Conservation (phyloP, 2,888 invertebrate species). For the Miltochrista miniata region DNA sequence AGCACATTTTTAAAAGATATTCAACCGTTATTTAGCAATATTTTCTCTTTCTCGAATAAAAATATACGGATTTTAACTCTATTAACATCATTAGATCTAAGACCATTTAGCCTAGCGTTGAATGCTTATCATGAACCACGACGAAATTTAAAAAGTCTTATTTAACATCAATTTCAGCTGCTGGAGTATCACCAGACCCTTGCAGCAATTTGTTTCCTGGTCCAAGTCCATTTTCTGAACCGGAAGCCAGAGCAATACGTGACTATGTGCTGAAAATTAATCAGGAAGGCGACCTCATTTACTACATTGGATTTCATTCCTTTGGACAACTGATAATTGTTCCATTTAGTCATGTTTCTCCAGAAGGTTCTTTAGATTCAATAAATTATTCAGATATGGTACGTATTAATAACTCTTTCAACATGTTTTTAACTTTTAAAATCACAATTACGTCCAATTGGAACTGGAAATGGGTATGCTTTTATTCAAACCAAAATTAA, state of each 20-base stretch:
- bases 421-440: too few species aligned
- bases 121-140: too few species aligned
- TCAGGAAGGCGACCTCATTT: slow-evolving; percentile 52
- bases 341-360: slow-evolving; percentile 72
- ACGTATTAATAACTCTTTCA: slow-evolving; percentile 18
- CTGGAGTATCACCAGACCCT: slow-evolving; percentile 65
- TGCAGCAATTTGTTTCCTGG: slow-evolving; percentile 83
- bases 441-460: too few species aligned
- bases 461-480: too few species aligned
- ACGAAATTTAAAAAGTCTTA: too few species aligned
- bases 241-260: slow-evolving; percentile 72
- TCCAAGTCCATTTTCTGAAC: slow-evolving; percentile 78
- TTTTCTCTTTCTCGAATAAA: too few species aligned
- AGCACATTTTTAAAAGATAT: too few species aligned
- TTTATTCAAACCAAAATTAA: too few species aligned
- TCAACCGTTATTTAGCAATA: too few species aligned
- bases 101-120: too few species aligned
- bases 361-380: slow-evolving; percentile 35
- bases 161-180: slow-evolving; percentile 45
- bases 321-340: slow-evolving; percentile 80
- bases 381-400: slow-evolving; percentile 71
- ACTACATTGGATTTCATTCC: slow-evolving; percentile 83
- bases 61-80: too few species aligned
- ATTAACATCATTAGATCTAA: too few species aligned
- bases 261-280: slow-evolving; percentile 55